Conservation (phyloP, 2,797 vertebrate genomes). For the Micropoecilia bifurca region DNA sequence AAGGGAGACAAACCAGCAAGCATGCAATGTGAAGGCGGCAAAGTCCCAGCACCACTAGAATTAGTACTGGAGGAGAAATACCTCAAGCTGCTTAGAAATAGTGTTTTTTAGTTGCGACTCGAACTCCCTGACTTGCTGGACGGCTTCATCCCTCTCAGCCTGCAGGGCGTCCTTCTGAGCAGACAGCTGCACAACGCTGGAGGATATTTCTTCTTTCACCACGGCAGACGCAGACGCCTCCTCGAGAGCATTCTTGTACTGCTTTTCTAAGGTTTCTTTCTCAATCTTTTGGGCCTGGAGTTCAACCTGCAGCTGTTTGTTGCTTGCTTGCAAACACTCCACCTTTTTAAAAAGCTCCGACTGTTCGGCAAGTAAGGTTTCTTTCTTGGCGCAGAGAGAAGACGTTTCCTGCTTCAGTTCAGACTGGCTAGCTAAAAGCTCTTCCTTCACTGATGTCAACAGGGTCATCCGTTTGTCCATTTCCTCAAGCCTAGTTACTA, state of each 20-base stretch:
- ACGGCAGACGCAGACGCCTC: slow-evolving; percentile 74
- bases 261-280: slow-evolving; percentile 76
- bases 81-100: slow-evolving; percentile 88
- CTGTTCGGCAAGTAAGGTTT: slow-evolving; percentile 69
- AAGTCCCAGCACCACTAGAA: slow-evolving; percentile 64
- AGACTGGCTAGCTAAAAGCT: slow-evolving; percentile 71
- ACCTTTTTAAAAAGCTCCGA: slow-evolving; percentile 68
- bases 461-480: slow-evolving; percentile 67
- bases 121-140: slow-evolving; percentile 84
- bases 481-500: slow-evolving; percentile 73
- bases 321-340: slow-evolving; percentile 64
- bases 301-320: slow-evolving; percentile 60
- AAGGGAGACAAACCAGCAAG: slow-evolving; percentile 53
- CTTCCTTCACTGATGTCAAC: slow-evolving; percentile 79
- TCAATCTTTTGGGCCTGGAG: slow-evolving; percentile 71
- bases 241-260: slow-evolving; percentile 68
- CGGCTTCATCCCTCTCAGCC: slow-evolving; percentile 84
- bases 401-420: slow-evolving; percentile 76
- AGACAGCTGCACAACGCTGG: slow-evolving; percentile 75
- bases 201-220: slow-evolving; percentile 79
- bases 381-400: slow-evolving; percentile 69
- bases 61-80: slow-evolving; percentile 81
- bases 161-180: slow-evolving; percentile 82
- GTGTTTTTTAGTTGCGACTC: slow-evolving; percentile 86
- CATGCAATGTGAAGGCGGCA: slow-evolving; percentile 76